phyloP scores from a whole-genome alignment of 2,797 vertebrate species.

The Gephyroberyx darwinii region DNA sequence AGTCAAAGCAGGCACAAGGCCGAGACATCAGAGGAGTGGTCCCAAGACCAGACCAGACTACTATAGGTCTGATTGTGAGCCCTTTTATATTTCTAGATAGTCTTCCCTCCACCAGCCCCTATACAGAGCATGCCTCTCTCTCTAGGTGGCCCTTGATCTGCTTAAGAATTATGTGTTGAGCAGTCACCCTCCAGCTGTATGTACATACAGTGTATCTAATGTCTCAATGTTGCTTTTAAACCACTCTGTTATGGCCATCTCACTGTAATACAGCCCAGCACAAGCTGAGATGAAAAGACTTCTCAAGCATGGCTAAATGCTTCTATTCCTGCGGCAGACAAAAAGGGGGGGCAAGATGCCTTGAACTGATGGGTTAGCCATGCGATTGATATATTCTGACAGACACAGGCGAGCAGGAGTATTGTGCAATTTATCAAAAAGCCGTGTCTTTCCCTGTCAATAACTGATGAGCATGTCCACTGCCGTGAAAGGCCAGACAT shows the following conservation, averaged over 20 bases:
- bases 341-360: conserved; percentile 49
- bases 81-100: background rate
- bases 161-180: conserved; percentile 57
- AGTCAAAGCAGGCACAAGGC: background rate
- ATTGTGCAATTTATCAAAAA: conserved; percentile 78
- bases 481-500: conserved; percentile 55
- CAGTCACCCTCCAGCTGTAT: conserved; percentile 44
- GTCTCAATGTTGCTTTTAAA: conserved; percentile 68
- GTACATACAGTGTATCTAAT: conserved; percentile 60
- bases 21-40: conserved; percentile 8
- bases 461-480: conserved; percentile 67
- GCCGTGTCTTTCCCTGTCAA: conserved; percentile 70
- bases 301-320: conserved; percentile 78
- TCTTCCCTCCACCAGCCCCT: conserved; percentile 4
- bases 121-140: conserved; percentile 22
- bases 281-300: conserved; percentile 75
- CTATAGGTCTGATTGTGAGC: conserved; percentile 3
- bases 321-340: conserved; percentile 57
- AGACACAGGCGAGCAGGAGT: conserved; percentile 64
- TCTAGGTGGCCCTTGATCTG: conserved; percentile 34
- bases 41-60: background rate
- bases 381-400: conserved; percentile 80
- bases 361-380: conserved; percentile 78
- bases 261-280: conserved; percentile 71
- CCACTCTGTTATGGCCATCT: conserved; percentile 70